Evolutionary conservation across 2,113 vertebrate genomes (phyloP).

Genomic region (Oceanodroma tethys): DNA sequence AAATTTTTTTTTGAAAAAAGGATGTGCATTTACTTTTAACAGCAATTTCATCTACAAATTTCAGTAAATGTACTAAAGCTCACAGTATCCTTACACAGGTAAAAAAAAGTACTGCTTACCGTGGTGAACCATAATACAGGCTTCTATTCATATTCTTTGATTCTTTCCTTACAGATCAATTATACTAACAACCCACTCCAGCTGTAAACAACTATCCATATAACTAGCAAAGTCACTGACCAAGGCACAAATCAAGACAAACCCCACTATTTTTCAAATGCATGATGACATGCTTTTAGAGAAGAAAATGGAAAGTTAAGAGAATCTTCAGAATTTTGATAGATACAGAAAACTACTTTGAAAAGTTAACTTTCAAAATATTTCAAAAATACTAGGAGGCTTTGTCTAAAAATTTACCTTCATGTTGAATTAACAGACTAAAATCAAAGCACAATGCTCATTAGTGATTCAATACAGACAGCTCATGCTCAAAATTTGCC

Average conservation of each 20-base stretch:
- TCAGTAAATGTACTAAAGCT: neutral
- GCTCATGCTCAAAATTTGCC: neutral
- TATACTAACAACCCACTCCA: neutral
- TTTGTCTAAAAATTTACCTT: neutral
- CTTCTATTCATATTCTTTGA: neutral
- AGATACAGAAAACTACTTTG: neutral
- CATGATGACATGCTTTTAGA: neutral
- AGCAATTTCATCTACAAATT: neutral
- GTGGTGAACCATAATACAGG: neutral
- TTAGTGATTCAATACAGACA: neutral
- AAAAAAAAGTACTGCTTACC: neutral
- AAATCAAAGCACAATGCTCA: neutral
- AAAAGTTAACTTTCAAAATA: neutral
- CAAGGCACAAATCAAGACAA: neutral
- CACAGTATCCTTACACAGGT: neutral
- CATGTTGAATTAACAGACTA: neutral
- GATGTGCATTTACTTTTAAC: neutral
- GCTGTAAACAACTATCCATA: neutral
- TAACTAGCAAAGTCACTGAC: neutral
- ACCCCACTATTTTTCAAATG: neutral
- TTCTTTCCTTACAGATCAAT: neutral
- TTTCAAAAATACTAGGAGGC: neutral
- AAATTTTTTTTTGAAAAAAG: neutral
- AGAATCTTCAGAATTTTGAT: neutral
- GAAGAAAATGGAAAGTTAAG: neutral